Conservation (phyloP, 1,140 invertebrate genomes). For the Sweltsa coloradensis region DNA sequence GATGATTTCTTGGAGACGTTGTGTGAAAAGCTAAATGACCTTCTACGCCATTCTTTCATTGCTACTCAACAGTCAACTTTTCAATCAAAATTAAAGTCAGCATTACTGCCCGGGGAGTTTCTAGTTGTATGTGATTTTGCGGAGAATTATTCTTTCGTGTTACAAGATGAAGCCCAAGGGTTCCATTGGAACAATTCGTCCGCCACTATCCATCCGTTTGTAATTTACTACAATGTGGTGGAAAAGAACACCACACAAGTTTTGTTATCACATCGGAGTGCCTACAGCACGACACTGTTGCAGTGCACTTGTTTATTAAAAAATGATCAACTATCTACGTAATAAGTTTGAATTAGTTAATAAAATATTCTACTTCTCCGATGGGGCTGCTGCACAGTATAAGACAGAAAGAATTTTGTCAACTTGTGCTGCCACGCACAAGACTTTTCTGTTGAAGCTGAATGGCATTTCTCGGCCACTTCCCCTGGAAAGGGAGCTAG, state of each 20-base stretch:
- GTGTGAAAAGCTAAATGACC: constrained; percentile 4
- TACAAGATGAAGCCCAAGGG: constrained; percentile 21
- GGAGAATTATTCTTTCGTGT: constrained; percentile 21
- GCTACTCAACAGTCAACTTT: constrained; percentile 9
- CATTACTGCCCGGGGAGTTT: constrained; percentile 9
- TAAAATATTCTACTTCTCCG: too few relatives aligned
- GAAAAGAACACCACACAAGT: constrained; percentile 6
- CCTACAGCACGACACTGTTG: constrained; percentile 14
- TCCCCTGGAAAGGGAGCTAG: too few relatives aligned
- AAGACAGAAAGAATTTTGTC: too few relatives aligned
- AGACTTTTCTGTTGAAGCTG: too few relatives aligned
- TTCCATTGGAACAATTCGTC: constrained; percentile 20
- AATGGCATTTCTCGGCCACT: too few relatives aligned
- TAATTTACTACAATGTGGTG: constrained; percentile 16
- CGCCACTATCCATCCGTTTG: constrained; percentile 22
- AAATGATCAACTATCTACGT: too few relatives aligned
- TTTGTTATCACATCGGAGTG: constrained; percentile 15
- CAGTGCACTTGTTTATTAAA: constrained; percentile 18
- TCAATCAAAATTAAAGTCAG: constrained; percentile 10
- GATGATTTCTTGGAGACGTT: constrained; percentile 13
- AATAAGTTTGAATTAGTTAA: too few relatives aligned
- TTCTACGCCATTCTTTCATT: constrained; percentile 11
- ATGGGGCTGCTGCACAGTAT: too few relatives aligned
- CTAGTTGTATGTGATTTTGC: constrained; percentile 19
- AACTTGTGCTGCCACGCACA: too few relatives aligned